Evolutionary conservation across 2,113 vertebrate genomes (phyloP), one percentile per base, ranked within the genome.

Genomic region (Stictonetta naevosa): DNA sequence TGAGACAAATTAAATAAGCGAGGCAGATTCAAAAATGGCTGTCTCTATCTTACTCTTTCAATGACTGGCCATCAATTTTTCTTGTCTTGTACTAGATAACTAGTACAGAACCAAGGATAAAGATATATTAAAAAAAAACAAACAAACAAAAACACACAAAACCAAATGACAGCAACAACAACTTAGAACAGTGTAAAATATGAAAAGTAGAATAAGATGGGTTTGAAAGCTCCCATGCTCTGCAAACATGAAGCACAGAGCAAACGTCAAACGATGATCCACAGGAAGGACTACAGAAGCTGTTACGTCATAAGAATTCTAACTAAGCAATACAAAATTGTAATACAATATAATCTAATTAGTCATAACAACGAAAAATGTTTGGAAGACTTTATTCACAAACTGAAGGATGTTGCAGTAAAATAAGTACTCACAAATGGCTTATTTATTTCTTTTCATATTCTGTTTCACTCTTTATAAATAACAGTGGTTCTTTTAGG

Each of bases 1-100:
- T 72, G 34, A 94, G 25, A 86, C 46, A 38, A 82, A 88, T 96
- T 95, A 79, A 95, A 96, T 95, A 75, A 93, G 21, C 58, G 74
- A 92, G 83, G 68, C 46, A 96, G 42, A 86, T 92, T 90, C 71
- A 94, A 92, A 96, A 83, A n/a, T 36, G 40, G n/a, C 23, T 88
- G 25, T 55, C 34, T 55, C 34, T 84, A n/a, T 91, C 33, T 42
- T 88, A 93, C 38, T n/a, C 29, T 95, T 95, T 8, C 12, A 84
- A 96, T 40, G 44, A 55, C 87, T 90, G 31, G 28, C 29, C 23
- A 88, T 92, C 69, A 91, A 59, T 69, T 93, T 28, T 15, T 96
- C 13, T 36, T 80, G 53, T 86, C 80, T 91, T 95, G 18, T 53
- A 26, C 20, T 9, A 95, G 53, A 81, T 87, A 79, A 77, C 33